Evolutionary conservation across 1,140 invertebrate species (phyloP).

Genomic region (Centruroides sculpturatus): DNA sequence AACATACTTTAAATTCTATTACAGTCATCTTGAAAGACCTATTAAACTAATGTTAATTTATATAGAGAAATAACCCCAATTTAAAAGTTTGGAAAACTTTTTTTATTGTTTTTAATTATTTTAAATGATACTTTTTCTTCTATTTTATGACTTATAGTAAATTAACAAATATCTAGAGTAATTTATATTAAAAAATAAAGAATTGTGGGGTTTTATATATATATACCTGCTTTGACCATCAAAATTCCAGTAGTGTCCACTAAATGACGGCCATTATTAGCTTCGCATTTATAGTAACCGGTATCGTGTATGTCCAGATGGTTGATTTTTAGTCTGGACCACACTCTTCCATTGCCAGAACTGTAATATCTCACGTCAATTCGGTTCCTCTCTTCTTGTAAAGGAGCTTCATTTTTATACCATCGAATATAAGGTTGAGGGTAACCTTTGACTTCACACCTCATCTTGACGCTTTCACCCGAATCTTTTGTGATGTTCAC

Average conservation of each 20-base stretch:
- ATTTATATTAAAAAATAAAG: too few species aligned
- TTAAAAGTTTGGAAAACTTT: too few species aligned
- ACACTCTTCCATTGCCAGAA: conserved; percentile 17
- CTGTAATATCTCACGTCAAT: conserved; percentile 33
- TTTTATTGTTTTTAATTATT: too few species aligned
- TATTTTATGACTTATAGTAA: too few species aligned
- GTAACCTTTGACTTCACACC: conserved; percentile 49
- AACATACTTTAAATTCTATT: too few species aligned
- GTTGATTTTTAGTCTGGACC: conserved; percentile 41
- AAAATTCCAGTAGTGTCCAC: conserved; percentile 44
- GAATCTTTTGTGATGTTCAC: conserved; percentile 45
- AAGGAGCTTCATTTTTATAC: conserved; percentile 48
- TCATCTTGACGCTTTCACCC: conserved; percentile 43
- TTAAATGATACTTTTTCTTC: too few species aligned
- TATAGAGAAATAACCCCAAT: too few species aligned
- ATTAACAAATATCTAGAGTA: too few species aligned
- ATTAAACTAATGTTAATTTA: too few species aligned
- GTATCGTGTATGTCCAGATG: conserved; percentile 47
- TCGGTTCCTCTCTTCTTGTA: conserved; percentile 36
- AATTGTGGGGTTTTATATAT: too few species aligned
- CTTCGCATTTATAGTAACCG: conserved; percentile 53
- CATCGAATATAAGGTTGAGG: conserved; percentile 44
- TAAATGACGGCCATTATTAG: conserved; percentile 40
- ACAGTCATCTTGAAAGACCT: too few species aligned
- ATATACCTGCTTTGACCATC: conserved; percentile 35